Base-by-base conservation (phyloP, 2,113 vertebrate species). In the Orthonyx spaldingii region DNA sequence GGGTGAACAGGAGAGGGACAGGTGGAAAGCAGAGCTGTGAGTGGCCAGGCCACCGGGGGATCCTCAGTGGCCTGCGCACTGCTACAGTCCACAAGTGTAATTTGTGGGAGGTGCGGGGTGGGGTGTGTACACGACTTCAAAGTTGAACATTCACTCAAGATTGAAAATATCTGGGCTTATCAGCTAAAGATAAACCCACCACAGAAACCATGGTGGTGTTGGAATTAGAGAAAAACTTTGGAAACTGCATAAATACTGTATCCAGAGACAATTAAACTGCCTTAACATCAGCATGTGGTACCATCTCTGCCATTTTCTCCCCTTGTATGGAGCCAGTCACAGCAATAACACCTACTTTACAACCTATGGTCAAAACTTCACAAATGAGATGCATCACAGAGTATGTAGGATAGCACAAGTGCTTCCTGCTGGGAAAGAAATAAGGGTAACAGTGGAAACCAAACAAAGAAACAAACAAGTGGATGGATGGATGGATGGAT, bases 141-240 rank as follows among this genome's bases (percentile, higher is more conserved):
- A 84, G 75, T 12, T 68, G 23, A 69, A 26, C 7, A 13, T 28
- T 42, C 19, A n/a, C 66, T 8, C 30, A 21, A 52, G 22, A 11
- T 9, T 32, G 60, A 57, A 86, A 76, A 32, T 24, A 56, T 7
- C 18, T 42, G 9, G 3, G 9, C 47, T 87, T 30, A 24, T 47
- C 28, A 68, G 3, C 5, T 72, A n/a, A 60, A 81, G 24, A 39
- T 2, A 3, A 2, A n/a, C n/a, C n/a, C n/a, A n/a, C n/a, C 52
- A 14, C 4, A 19, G 10, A 28, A 0, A 2, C 1, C 6, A 10
- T 13, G 8, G 7, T 33, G 12, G 2, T 37, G 7, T 7, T n/a
- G 5, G n/a, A 77, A 20, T 66, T 77, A 30, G 14, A 15, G 23
- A 63, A 59, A 60, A 70, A 2, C 8, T 53, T 70, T 70, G 28